Base-by-base conservation (phyloP, 2,888 invertebrate genomes). In the Dione juno region DNA sequence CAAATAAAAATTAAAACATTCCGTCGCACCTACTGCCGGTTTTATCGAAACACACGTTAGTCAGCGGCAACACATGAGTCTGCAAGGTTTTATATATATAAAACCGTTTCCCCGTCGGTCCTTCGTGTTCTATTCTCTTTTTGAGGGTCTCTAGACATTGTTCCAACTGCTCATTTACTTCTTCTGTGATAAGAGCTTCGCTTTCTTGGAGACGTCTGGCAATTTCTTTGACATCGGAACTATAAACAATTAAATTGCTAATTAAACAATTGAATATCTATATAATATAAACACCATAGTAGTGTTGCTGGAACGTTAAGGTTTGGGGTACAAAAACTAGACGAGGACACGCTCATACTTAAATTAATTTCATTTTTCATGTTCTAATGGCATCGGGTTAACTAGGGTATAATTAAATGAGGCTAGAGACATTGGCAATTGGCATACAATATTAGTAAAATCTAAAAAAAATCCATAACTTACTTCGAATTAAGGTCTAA, bases 11-110 rank as follows among this genome's bases (percentile, higher is more conserved):
- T 28, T 2, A 28, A 28, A 28, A 28, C 5, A 28, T 28, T 28
- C 5, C 10, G 53, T 16, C 19, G 11, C 50, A 95, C 95, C 92
- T 94, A 75, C 94, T 93, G 13, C 96, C 96, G 79, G 90, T 90
- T 83, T 95, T 95, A 85, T 96, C 95, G 79, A 96, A 95, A 50
- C 95, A 94, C 35, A 96, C 95, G 79, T 96, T 96, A 7, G 96
- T 96, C 45, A 96, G 87, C 1, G 96, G 96, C 74, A 96, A 86
- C 16, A 96, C 93, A 81, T 96, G 96, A 0, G 95, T 94, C 80
- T 94, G 93, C 74, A 96, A 84, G 0, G 94, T 94, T 84, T 95
- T 95, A 88, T 95, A 95, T 77, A 95, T 94, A 84, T 95, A 95
- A 85, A 95, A 96, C 79, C 94, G 92, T 82, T 95, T 95, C 43